These are phyloP conservation scores for Anastrepha obliqua DNA, from an alignment of 1,140 invertebrate species.

Conservation along the genomic window DNA sequence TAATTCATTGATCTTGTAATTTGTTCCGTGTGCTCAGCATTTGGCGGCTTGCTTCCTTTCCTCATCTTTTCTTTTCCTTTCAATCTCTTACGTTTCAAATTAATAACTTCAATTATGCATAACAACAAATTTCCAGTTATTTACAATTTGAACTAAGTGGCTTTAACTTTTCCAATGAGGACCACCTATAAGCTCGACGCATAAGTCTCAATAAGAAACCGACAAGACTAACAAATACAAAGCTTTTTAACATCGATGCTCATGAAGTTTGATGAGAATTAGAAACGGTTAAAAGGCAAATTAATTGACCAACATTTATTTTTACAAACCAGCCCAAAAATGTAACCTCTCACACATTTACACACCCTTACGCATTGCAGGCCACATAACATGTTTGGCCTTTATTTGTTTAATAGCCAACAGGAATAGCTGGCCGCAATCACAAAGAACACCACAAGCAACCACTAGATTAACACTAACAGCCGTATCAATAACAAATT, in stretches of 20 bases:
- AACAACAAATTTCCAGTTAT: background rate
- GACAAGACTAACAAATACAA: background rate
- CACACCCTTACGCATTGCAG: background rate
- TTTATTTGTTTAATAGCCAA: background rate
- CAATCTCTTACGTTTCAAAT: background rate
- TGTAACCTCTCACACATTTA: background rate
- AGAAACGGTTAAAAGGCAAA: conserved; percentile 36
- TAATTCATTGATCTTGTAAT: too few relatives aligned
- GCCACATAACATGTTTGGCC: conserved; percentile 19
- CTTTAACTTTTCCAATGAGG: background rate
- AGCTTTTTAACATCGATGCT: conserved; percentile 5
- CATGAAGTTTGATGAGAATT: conserved; percentile 34
- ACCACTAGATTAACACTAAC: conserved; percentile 36
- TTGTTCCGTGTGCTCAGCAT: too few relatives aligned
- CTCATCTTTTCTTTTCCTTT: too few relatives aligned
- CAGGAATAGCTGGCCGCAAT: too few relatives aligned
- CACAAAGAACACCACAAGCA: background rate
- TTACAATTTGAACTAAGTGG: background rate
- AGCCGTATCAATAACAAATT: conserved; percentile 40
- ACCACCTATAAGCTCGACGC: background rate
- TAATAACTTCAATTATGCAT: background rate
- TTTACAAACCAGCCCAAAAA: background rate
- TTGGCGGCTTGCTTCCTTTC: too few relatives aligned
- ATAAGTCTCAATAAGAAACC: too few relatives aligned
- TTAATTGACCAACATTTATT: conserved; percentile 45